Conservation (phyloP, 2,888 invertebrate genomes). For the Pachliopta kotzebuea region DNA sequence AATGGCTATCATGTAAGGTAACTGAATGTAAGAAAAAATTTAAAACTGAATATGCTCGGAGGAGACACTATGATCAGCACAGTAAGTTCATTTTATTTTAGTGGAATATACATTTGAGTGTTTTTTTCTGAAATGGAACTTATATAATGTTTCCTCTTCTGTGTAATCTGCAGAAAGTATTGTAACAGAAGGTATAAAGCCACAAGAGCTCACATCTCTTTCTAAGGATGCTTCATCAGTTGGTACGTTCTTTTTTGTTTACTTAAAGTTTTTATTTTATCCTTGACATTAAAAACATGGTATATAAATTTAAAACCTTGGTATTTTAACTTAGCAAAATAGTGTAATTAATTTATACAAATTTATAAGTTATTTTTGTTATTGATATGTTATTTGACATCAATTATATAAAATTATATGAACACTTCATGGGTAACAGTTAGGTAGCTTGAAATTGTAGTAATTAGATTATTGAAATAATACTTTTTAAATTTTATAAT, state of each 20-base stretch:
- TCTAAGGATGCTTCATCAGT: neutral
- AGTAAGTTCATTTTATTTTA: slow-evolving; percentile 46
- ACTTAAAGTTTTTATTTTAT: neutral
- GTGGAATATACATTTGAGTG: neutral
- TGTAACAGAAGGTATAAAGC: neutral
- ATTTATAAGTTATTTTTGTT: too few species aligned
- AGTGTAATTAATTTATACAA: too few species aligned
- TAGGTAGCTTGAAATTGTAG: neutral
- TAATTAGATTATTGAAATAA: neutral
- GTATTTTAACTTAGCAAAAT: neutral
- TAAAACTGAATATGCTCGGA: slow-evolving; percentile 53
- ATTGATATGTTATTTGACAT: too few species aligned
- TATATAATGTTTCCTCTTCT: neutral
- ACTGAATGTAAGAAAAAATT: slow-evolving; percentile 55
- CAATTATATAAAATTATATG: too few species aligned
- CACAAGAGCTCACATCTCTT: neutral
- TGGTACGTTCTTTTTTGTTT: neutral
- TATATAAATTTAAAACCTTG: neutral
- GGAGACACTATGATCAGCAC: slow-evolving; percentile 54
- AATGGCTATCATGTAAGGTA: slow-evolving; percentile 47
- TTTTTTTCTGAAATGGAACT: neutral
- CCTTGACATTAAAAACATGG: too few species aligned
- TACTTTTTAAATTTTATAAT: neutral
- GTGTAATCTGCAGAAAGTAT: neutral
- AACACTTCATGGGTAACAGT: neutral